Evolutionary conservation across 2,888 invertebrate species (phyloP).

Genomic region (Perizoma flavofasciatum): DNA sequence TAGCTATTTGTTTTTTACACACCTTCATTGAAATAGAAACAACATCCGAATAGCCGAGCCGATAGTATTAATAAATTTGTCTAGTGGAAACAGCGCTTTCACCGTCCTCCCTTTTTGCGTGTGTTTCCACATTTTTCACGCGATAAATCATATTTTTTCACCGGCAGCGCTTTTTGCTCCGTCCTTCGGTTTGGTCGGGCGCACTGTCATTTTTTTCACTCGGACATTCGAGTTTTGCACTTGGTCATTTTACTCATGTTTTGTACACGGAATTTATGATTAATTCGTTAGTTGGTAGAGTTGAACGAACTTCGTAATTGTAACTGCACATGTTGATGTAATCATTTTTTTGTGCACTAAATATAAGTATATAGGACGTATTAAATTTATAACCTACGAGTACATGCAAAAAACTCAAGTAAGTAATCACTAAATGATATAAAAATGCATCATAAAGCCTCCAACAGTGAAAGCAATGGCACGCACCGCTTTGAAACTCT

Average conservation of each 20-base stretch:
- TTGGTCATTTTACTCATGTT: conserved; percentile 73
- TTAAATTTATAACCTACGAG: conserved; percentile 7
- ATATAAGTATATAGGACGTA: not conserved
- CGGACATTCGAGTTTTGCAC: conserved; percentile 75
- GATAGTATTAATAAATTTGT: conserved; percentile 82
- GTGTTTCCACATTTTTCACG: conserved; percentile 84
- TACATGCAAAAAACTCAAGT: conserved; percentile 10
- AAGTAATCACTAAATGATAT: conserved; percentile 35
- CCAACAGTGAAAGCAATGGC: conserved; percentile 49
- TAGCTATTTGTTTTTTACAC: conserved; percentile 3
- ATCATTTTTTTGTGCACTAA: conserved; percentile 21
- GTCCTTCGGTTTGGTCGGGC: conserved; percentile 79
- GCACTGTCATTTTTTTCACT: conserved; percentile 80
- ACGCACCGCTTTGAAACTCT: conserved; percentile 65
- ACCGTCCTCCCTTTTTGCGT: conserved; percentile 76
- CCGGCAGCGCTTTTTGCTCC: conserved; percentile 80
- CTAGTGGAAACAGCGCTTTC: conserved; percentile 79
- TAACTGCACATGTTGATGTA: conserved; percentile 29
- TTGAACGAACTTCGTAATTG: conserved; percentile 54
- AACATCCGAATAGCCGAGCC: conserved; percentile 55
- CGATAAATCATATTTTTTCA: conserved; percentile 84
- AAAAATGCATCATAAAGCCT: conserved; percentile 52
- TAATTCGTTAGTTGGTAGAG: conserved; percentile 60
- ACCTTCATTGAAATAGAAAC: conserved; percentile 32
- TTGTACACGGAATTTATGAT: conserved; percentile 72